Evolutionary conservation across 2,888 invertebrate species (phyloP), one percentile per base, ranked within the genome.

Genomic region (Trachelus stipa): DNA sequence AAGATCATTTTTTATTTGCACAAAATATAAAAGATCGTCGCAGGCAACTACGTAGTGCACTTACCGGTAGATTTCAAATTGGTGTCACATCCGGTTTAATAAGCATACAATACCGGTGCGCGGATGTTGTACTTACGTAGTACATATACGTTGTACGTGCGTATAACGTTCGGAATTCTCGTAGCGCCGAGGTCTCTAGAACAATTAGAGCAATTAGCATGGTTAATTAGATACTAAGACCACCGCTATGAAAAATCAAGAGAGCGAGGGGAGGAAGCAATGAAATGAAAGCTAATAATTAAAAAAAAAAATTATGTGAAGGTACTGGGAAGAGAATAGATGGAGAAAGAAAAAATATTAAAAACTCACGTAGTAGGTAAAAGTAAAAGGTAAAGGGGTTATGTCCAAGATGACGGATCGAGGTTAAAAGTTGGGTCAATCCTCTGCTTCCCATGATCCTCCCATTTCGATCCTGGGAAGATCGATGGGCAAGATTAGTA

Each of bases 401-500:
- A 40, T 15, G 40, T 15, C 40, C 6, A 40, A 15, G 40, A 40
- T 40, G 6, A 15, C 40, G 40, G 40, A 37, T 12, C 69, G 78
- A 78, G 80, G 80, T 79, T 79, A 80, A 77, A 71, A 79, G 81
- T 81, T 81, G 77, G 81, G 81, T 82, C 80, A 79, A 69, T 33
- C 11, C 33, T 33, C 69, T 15, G 69, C 87, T 89, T 88, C 87
- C 87, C 88, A 86, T 86, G 88, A 85, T 80, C 83, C 79, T 79
- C 81, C 77, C 80, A 79, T 37, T 31, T 78, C 15, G 84, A 81
- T 81, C 83, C 86, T 88, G 87, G 83, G 86, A 87, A 88, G 89
- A 89, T 89, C 86, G 85, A 88, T 79, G 81, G 82, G 74, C 81
- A 69, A 73, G 75, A 78, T 78, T 68, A 31, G 15, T 40, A 40